Evolutionary conservation across 2,888 invertebrate species (phyloP), one percentile per base, ranked within the genome.

Genomic region (Pristionchus exspectatus): DNA sequence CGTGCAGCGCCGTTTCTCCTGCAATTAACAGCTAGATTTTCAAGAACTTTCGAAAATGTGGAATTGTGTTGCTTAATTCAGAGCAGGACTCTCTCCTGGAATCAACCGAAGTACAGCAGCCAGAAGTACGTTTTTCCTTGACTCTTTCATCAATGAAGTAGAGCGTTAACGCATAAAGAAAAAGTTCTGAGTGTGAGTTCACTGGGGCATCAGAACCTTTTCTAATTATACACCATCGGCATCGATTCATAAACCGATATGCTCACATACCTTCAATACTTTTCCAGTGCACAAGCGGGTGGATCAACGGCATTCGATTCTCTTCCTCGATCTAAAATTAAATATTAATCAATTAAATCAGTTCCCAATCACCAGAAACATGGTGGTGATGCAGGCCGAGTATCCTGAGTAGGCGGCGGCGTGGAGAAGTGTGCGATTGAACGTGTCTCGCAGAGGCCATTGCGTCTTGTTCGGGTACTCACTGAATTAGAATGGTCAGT

Each of bases 331-430:
- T 93, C 92, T 93, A 38, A 69, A 69, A 14, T 69, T 69, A 24
- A n/a, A 1, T n/a, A n/a, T 7, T 69, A 69, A 2, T 12, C 10
- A n/a, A 30, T 69, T 69, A 30, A 38, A 74, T 38, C 74, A 33
- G 74, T 74, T 74, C 74, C 44, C 44, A 50, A 50, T 27, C 30
- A 87, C 87, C 87, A 33, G 90, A 21, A 94, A 87, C 38, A 94
- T 74, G 4, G 92, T 91, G 38, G 91, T 91, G 24, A 94, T 92
- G 90, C 94, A 95, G 18, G 93, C 92, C 0, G 93, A 90, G 16
- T 91, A 93, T 9, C 94, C 94, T 10, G 93, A 93, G 88, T 93
- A 93, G 4, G 94, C 94, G 14, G 94, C 93, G 5, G 94, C 94
- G 90, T 94, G 94, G 0, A 94, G 89, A 2, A 94, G 93, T 0